phyloP scores from a whole-genome alignment of 1,140 invertebrate genomes.

The Mercenaria mercenaria region DNA sequence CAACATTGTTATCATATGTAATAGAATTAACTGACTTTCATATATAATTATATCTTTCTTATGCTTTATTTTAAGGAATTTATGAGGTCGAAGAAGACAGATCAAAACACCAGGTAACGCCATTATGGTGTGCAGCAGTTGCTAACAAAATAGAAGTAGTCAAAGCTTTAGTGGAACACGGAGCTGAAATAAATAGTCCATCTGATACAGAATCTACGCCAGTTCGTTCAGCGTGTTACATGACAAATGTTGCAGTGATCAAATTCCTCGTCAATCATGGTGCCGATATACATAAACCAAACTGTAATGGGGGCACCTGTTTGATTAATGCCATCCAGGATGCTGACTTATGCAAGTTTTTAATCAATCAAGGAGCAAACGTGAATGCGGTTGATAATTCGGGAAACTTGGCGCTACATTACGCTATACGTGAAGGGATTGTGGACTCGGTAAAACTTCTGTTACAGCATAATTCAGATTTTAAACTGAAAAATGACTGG shows the following conservation, averaged over 20 bases:
- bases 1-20: no score
- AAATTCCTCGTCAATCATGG: conserved; percentile 94
- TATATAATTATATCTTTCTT: no score
- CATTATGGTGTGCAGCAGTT: conserved; percentile 97
- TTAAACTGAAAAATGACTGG: conserved; percentile 90
- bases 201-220: conserved; percentile 96
- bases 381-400: conserved; percentile 96
- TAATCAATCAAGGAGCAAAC: conserved; percentile 90
- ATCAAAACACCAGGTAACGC: conserved; percentile 93
- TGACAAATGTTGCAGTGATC: conserved; percentile 94
- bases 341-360: conserved; percentile 92
- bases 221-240: conserved; percentile 96
- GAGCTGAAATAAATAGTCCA: conserved; percentile 94
- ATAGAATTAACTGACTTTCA: no score
- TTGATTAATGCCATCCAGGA: conserved; percentile 97
- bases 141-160: conserved; percentile 93
- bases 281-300: conserved; percentile 94
- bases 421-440: conserved; percentile 95
- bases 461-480: conserved; percentile 93
- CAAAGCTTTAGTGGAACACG: conserved; percentile 91
- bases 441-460: conserved; percentile 94
- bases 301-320: conserved; percentile 97
- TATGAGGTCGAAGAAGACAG: conserved; percentile 81
- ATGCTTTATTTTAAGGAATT: conserved; percentile 88
- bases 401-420: conserved; percentile 96